Evolutionary conservation across 1,140 invertebrate genomes (phyloP), one percentile per base, ranked within the genome.

Genomic region (Lanistes nyassanus): DNA sequence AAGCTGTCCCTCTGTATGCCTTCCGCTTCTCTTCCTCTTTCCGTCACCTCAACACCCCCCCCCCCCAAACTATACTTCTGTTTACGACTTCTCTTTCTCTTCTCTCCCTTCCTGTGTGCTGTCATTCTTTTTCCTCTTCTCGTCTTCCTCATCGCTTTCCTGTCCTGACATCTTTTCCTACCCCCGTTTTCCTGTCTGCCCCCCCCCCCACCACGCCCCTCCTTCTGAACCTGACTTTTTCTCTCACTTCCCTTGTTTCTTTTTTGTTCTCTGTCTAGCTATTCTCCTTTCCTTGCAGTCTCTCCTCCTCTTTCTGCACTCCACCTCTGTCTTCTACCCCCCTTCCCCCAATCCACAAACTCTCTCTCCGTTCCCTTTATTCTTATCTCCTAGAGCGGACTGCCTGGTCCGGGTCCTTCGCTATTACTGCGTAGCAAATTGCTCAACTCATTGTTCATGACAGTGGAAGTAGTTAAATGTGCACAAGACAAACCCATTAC

Each of bases 301-400:
- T 7, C 31, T 4, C 29, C 19, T 34, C 31, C 31, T 29, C 42
- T 47, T 47, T 47, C 42, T 47, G 42, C 19, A 13, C 19, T 16
- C 13, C 39, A 7, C 42, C 42, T 47, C 19, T 47, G 42, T 47
- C 5, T 47, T 47, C 19, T 9, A 47, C 9, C 42, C 5, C 5
- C 42, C 42, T 16, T 2, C 42, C 42, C 42, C 42, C 42, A 47
- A 47, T 16, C 42, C 42, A 47, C 42, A 47, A 47, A 16, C 66
- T 69, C 65, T 69, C 66, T 76, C 69, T 74, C 70, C 75, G 58
- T 62, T 9, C 75, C 75, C 34, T 71, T 51, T 67, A 47, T 3
- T 47, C 19, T 9, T 47, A 47, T 47, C 42, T 9, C 9, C 42
- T 16, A 47, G 9, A 47, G 42, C 42, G 1, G 42, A 47, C 1